Conservation (phyloP, 2,797 vertebrate genomes). For the Halcyon smyrnensis region DNA sequence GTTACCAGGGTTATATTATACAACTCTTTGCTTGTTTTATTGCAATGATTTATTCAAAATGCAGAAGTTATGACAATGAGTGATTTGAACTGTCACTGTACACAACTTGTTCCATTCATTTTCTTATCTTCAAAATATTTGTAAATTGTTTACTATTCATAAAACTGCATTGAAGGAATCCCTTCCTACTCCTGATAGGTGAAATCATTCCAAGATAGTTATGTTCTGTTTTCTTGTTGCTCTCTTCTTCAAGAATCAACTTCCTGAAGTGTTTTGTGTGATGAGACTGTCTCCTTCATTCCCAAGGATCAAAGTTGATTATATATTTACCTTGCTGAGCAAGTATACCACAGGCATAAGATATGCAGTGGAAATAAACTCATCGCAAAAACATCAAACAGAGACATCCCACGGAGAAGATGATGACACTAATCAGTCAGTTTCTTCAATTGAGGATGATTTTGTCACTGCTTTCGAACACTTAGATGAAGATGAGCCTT, state of each 20-base stretch:
- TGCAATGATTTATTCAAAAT: not conserved
- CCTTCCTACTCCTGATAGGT: not conserved
- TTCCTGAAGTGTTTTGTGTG: slow-evolving; percentile 89
- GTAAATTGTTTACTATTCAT: not conserved
- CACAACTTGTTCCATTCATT: not conserved
- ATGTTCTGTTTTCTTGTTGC: slow-evolving; percentile 5
- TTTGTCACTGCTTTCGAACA: slow-evolving; percentile 98
- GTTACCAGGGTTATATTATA: not conserved
- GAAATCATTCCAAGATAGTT: not conserved
- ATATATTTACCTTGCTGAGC: slow-evolving; percentile 87
- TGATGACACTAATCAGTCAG: slow-evolving; percentile 96
- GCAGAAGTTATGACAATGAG: not conserved
- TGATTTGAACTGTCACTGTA: not conserved
- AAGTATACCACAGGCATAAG: slow-evolving; percentile 90
- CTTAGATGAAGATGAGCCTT: slow-evolving; percentile 91
- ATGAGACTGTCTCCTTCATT: slow-evolving; percentile 84
- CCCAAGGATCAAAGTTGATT: slow-evolving; percentile 81
- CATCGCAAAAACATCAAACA: slow-evolving; percentile 75
- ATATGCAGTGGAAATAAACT: slow-evolving; percentile 86
- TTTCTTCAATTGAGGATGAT: slow-evolving; percentile 98
- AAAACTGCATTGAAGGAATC: not conserved
- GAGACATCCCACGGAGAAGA: slow-evolving; percentile 86
- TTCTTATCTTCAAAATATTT: not conserved
- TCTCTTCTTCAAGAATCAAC: slow-evolving; percentile 70
- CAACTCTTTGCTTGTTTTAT: not conserved